Conservation (phyloP, 1,140 invertebrate species). For the Papilio machaon region DNA sequence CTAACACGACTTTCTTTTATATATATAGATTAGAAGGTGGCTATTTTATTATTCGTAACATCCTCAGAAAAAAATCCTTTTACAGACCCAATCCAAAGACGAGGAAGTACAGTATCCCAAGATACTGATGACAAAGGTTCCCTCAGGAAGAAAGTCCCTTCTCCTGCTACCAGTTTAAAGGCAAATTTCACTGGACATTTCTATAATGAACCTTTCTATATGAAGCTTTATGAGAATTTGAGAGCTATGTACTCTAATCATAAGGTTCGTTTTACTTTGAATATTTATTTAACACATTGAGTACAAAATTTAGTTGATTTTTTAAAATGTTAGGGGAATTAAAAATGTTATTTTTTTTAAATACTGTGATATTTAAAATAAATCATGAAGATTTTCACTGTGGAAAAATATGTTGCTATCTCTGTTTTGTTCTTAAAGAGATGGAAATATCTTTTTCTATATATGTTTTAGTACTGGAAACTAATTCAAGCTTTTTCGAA, state of each 20-base stretch:
- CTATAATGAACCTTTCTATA: conserved; percentile 87
- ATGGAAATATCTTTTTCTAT: no score
- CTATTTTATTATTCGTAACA: no score
- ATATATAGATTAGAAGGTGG: no score
- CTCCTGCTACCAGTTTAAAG: conserved; percentile 60
- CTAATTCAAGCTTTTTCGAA: no score
- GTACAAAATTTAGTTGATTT: no score
- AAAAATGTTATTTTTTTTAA: background rate
- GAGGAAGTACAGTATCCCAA: conserved; percentile 48
- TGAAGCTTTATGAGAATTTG: conserved; percentile 89
- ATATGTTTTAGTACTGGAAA: no score
- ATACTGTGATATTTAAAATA: no score
- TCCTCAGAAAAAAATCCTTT: background rate
- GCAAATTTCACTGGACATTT: conserved; percentile 84
- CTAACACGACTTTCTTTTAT: no score
- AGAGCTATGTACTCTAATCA: conserved; percentile 91
- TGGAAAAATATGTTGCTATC: no score
- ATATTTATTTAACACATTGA: background rate
- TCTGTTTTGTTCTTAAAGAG: no score
- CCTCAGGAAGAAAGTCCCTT: conserved; percentile 64
- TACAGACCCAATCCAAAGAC: conserved; percentile 61
- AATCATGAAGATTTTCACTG: background rate
- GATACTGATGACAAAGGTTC: conserved; percentile 64
- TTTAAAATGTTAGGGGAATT: no score
- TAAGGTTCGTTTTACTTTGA: conserved; percentile 81